Base-by-base conservation (phyloP, 1,140 invertebrate genomes). In the Bombus cullumanus region DNA sequence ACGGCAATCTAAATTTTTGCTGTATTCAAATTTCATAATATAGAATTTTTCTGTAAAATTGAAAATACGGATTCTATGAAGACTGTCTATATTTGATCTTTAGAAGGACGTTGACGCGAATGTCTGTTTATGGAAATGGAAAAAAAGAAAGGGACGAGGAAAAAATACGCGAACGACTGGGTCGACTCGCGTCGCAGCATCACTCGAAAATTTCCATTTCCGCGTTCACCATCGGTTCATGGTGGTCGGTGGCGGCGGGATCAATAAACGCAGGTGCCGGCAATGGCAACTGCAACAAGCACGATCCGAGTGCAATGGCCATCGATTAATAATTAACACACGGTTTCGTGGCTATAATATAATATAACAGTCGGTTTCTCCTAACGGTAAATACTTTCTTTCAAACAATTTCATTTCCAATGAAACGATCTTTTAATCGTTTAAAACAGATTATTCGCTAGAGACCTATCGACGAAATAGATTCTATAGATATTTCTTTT, bases 321-420 rank as follows among this genome's bases (percentile, higher is more conserved):
- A 81, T 85, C 84, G 84, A 85, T 85, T 85, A 81, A 85, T 43
- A 85, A 85, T 85, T 85, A 85, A 81, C 79, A 57, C 31, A 72
- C 77, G 57, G 59, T 72, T 41, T 43, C 41, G 69, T 37, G 69
- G 59, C 34, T 37, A 43, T 34, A 47, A 66, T 53, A 53, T 53
- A 22, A 53, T 28, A 41, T 22, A 25, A 6, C 15, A n/a, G n/a
- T 6, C 62, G 25, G 39, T 18, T 31, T 41, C 68, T 39, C n/a
- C 22, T 8, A 53, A 53, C n/a, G 10, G 2, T 28, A 3, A 59
- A 8, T 59, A 4, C 0, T 62, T 28, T 13, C 12, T 62, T 62
- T 22, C 18, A 22, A 22, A 53, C 18, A 53, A 53, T 53, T 53
- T 59, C 8, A 62, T n/a, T 62, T n/a, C 59, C 41, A 39, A n/a